Base-by-base conservation (phyloP, 2,888 invertebrate genomes). In the Nesidiocoris tenuis region DNA sequence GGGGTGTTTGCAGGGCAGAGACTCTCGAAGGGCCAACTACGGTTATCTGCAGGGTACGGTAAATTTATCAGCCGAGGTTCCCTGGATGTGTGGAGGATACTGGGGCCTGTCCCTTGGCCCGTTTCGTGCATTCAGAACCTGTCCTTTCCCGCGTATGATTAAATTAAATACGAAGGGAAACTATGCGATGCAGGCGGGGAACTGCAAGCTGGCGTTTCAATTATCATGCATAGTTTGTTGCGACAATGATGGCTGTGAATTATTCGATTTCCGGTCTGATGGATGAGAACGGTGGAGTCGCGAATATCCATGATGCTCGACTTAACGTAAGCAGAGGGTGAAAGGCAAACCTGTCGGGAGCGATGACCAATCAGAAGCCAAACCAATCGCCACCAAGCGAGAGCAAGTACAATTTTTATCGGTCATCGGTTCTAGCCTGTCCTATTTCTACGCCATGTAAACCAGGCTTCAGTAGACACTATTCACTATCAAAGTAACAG, bases 1-100 rank as follows among this genome's bases (percentile, higher is more conserved):
- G 74, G 57, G 57, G 22, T 19, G 64, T 74, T 64, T 72, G 72
- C 72, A 61, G 21, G 39, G 55, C 25, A 54, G 21, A 39, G 39
- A 12, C 3, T 3, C 39, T 39, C 39, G 39, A 39, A 12, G 39
- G 39, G 39, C 39, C 39, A 39, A 39, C 39, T 17, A 55, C 22
- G 74, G 65, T 25, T 74, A 74, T 74, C 74, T 74, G 74, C 17
- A 54, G 54, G 21, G 56, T 23, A 64, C 74, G 65, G 56, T 64
- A 72, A 57, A 72, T 72, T 72, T 72, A 63, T 72, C 72, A 61
- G 19, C 59, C 59, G 63, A 55, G 67, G 39, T 21, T 55, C 12
- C 17, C 19, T 61, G 25, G 63, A 72, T 16, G 19, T 24, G 59
- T 70, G 23, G 18, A 39, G 54, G 19, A n/a, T 9, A 22, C 17